These are phyloP conservation scores for Myzus persicae DNA, from an alignment of 1,140 invertebrate species.

Conservation along the genomic window DNA sequence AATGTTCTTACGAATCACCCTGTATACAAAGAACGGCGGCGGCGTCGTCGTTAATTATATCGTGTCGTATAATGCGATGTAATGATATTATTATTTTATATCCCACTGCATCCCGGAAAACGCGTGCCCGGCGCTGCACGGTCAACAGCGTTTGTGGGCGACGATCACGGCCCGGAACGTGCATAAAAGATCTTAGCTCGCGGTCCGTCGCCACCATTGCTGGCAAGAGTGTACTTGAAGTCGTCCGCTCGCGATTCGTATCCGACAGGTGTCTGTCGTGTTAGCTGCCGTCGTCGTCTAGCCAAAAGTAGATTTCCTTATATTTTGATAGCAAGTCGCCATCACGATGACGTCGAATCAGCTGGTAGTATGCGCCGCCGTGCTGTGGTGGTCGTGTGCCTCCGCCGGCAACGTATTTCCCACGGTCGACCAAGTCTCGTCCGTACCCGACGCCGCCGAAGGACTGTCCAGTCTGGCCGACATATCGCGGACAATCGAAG, in stretches of 20 bases:
- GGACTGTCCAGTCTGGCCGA: background rate
- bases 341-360: background rate
- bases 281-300: too few relatives aligned
- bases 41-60: background rate
- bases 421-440: too few relatives aligned
- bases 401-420: background rate
- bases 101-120: background rate
- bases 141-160: slow-evolving; percentile 27
- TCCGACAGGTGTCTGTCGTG: too few relatives aligned
- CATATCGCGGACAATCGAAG: background rate
- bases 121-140: background rate
- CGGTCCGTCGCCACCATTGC: background rate
- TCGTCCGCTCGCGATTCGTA: background rate
- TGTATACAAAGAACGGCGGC: background rate
- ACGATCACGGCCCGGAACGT: background rate
- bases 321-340: background rate
- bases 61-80: background rate
- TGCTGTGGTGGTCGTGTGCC: background rate
- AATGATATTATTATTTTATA: background rate
- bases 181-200: background rate
- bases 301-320: too few relatives aligned
- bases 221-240: background rate
- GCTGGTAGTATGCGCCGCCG: background rate
- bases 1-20: background rate
- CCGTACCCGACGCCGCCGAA: background rate